Evolutionary conservation across 2,888 invertebrate genomes (phyloP).

Genomic region (Orthosia gracilis): DNA sequence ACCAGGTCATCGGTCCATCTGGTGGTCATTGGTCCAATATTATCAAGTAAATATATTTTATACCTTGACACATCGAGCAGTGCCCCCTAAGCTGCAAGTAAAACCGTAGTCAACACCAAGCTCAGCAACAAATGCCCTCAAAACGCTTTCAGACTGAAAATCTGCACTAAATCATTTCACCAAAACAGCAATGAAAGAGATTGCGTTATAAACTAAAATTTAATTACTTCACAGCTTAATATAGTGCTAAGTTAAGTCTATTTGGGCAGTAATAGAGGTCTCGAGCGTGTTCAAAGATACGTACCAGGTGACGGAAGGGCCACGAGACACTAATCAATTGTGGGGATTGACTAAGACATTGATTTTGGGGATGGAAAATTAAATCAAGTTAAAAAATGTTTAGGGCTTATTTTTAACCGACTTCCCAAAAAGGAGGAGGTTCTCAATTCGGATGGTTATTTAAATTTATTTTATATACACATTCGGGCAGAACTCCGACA

Average conservation of each 20-base stretch:
- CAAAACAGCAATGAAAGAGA: slow-evolving; percentile 19
- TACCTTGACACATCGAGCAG: too few relatives aligned
- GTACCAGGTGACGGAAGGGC: slow-evolving; percentile 63
- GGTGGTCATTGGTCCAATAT: too few relatives aligned
- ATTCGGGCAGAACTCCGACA: too few relatives aligned
- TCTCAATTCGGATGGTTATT: too few relatives aligned
- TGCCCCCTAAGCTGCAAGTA: not conserved
- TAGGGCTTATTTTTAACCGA: too few relatives aligned
- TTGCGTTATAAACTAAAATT: slow-evolving; percentile 58
- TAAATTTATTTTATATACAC: too few relatives aligned
- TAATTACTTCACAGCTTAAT: slow-evolving; percentile 66
- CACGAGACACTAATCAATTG: slow-evolving; percentile 53
- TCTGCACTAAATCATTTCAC: not conserved
- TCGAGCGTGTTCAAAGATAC: slow-evolving; percentile 71
- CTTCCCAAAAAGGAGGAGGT: too few relatives aligned
- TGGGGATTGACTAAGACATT: not conserved
- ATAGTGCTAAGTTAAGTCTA: slow-evolving; percentile 65
- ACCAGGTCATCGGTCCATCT: too few relatives aligned
- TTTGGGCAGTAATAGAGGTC: slow-evolving; percentile 73
- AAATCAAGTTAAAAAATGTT: too few relatives aligned
- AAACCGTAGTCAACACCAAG: not conserved
- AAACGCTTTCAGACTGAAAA: not conserved
- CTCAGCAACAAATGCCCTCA: not conserved
- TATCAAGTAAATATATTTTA: too few relatives aligned
- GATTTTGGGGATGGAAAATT: slow-evolving; percentile 15